Evolutionary conservation across 1,140 invertebrate genomes (phyloP).

Genomic region (Zaprionus tsacasi): DNA sequence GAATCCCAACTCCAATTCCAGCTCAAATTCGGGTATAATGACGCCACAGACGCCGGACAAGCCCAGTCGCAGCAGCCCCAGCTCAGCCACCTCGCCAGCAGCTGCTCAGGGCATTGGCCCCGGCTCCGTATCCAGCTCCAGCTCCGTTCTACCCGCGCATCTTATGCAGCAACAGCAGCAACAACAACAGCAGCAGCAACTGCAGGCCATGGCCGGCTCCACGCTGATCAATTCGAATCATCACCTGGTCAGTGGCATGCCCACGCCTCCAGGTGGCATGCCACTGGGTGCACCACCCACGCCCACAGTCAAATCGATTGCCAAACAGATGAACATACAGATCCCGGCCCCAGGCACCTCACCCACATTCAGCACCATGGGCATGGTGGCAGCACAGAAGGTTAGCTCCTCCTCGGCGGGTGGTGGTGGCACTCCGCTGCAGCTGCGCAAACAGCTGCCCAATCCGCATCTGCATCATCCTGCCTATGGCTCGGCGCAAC

Average conservation of each 20-base stretch:
- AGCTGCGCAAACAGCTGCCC: slow-evolving; percentile 78
- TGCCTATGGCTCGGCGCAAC: slow-evolving; percentile 40
- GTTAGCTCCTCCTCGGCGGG: slow-evolving; percentile 19
- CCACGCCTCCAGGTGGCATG: slow-evolving; percentile 59
- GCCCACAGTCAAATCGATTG: slow-evolving; percentile 79
- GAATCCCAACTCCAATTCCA: slow-evolving; percentile 36
- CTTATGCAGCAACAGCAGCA: slow-evolving; percentile 57
- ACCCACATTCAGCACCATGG: slow-evolving; percentile 80
- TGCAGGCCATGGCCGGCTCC: slow-evolving; percentile 72
- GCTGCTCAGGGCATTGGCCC: too few species aligned
- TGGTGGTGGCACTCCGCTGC: slow-evolving; percentile 60
- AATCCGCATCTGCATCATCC: slow-evolving; percentile 83
- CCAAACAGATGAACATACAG: slow-evolving; percentile 82
- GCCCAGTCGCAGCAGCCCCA: slow-evolving; percentile 49
- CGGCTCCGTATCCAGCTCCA: slow-evolving; percentile 20
- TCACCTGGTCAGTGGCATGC: slow-evolving; percentile 48
- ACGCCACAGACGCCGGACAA: slow-evolving; percentile 70
- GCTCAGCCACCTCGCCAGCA: neutral
- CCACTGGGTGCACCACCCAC: slow-evolving; percentile 77
- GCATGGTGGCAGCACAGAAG: slow-evolving; percentile 76
- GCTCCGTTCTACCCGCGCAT: slow-evolving; percentile 40
- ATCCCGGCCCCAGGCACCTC: slow-evolving; percentile 62
- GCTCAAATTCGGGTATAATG: slow-evolving; percentile 31
- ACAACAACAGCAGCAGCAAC: slow-evolving; percentile 64
- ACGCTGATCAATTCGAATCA: slow-evolving; percentile 80